A percentile compares a stretch with the other conserved stretches of the same genome.
Evolutionary conservation across 2,113 vertebrate genomes (phyloP).

Genomic region (Gadus macrocephalus): DNA sequence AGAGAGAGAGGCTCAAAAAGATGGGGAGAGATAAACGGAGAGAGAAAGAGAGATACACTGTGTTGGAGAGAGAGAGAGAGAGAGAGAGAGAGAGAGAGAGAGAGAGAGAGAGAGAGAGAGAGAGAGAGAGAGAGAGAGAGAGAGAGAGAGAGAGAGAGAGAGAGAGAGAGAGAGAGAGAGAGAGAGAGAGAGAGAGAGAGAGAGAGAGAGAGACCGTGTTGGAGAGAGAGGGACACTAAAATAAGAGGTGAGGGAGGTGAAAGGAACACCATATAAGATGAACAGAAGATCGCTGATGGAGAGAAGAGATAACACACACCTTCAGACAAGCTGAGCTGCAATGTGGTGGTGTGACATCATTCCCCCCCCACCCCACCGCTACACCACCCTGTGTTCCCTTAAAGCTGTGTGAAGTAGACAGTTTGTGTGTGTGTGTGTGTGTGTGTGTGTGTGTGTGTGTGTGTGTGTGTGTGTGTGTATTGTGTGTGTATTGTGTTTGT

Average conservation of each 20-base stretch:
- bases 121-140: background rate
- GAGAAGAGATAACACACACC: conserved; percentile 15
- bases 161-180: background rate
- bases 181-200: background rate
- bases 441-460: background rate
- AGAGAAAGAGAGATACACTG: background rate
- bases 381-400: conserved; percentile 21
- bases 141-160: background rate
- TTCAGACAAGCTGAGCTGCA: conserved; percentile 32
- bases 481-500: background rate
- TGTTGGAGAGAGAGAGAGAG: background rate
- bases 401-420: conserved; percentile 23
- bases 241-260: background rate
- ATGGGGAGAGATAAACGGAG: background rate
- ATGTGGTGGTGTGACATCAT: conserved; percentile 65
- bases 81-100: background rate
- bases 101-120: background rate
- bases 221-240: background rate
- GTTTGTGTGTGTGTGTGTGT: conserved; percentile 1
- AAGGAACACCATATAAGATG: background rate
- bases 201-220: background rate
- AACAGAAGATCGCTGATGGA: background rate
- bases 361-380: conserved; percentile 10
- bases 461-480: background rate
- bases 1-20: background rate